phyloP scores from a whole-genome alignment of 2,113 vertebrate species.

The Choloepus hoffmanni region DNA sequence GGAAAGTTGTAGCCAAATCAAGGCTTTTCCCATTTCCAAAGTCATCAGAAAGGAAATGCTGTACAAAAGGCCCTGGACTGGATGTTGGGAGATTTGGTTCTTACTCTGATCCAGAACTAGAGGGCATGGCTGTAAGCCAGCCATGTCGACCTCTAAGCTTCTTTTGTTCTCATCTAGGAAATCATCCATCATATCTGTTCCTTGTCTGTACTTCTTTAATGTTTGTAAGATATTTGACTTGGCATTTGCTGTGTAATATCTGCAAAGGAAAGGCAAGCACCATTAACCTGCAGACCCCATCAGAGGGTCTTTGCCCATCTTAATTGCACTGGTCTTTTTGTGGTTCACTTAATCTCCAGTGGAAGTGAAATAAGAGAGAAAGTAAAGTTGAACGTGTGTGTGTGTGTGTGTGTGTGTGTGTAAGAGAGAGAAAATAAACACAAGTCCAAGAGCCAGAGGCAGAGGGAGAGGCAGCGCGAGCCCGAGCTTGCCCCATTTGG shows the following conservation, averaged over 20 bases:
- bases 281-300: not conserved
- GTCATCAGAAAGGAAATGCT: not conserved
- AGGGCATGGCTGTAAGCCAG: not conserved
- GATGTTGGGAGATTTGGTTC: rapidly evolving
- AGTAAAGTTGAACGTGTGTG: not conserved
- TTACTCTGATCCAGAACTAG: not conserved
- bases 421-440: not conserved
- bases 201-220: not conserved
- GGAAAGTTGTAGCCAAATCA: not conserved
- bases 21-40: not conserved
- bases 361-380: not conserved
- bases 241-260: not conserved
- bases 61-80: not conserved
- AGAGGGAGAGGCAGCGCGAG: rapidly evolving
- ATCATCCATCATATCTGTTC: not conserved
- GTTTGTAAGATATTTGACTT: not conserved
- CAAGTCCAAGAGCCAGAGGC: no score
- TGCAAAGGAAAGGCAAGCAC: not conserved
- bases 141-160: no score
- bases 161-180: not conserved
- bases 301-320: not conserved
- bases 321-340: not conserved
- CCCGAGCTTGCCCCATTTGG: rapidly evolving
- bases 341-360: not conserved
- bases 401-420: not conserved